phyloP scores from a whole-genome alignment of 2,113 vertebrate species.

The Sebastes schlegelii region DNA sequence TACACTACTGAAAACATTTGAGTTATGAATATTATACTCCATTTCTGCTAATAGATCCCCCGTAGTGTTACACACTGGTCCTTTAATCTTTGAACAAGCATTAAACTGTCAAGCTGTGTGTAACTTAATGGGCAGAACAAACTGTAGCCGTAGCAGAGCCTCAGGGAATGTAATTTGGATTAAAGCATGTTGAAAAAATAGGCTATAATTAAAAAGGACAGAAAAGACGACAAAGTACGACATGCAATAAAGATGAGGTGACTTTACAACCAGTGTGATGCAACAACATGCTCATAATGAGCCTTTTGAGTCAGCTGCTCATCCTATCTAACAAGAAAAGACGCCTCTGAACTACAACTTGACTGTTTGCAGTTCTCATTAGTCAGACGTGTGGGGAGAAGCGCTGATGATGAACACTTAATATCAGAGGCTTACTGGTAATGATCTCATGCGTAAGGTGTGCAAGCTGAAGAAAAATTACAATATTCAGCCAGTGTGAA shows the following conservation, averaged over 20 bases:
- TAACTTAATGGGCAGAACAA: background rate
- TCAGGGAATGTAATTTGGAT: background rate
- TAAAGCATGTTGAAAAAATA: background rate
- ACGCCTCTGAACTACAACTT: background rate
- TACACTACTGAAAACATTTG: no score
- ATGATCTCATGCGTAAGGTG: slow-evolving; percentile 36
- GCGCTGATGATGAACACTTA: slow-evolving; percentile 22
- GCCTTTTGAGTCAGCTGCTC: slow-evolving; percentile 23
- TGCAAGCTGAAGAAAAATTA: slow-evolving; percentile 18
- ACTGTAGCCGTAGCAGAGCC: background rate
- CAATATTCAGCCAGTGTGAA: slow-evolving; percentile 31
- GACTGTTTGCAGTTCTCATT: slow-evolving; percentile 29
- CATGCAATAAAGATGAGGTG: background rate
- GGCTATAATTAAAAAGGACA: background rate
- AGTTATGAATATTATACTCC: no score
- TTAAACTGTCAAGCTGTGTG: background rate
- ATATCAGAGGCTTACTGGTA: slow-evolving; percentile 37
- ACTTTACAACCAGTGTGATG: background rate
- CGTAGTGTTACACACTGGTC: no score
- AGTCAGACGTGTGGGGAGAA: slow-evolving; percentile 27
- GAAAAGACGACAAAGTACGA: background rate
- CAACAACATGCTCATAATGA: background rate
- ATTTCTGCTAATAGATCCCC: no score
- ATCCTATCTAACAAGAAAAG: slow-evolving; percentile 5
- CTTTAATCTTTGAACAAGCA: background rate